phyloP scores from a whole-genome alignment of 2,797 vertebrate genomes.

The Sylvia borin region DNA sequence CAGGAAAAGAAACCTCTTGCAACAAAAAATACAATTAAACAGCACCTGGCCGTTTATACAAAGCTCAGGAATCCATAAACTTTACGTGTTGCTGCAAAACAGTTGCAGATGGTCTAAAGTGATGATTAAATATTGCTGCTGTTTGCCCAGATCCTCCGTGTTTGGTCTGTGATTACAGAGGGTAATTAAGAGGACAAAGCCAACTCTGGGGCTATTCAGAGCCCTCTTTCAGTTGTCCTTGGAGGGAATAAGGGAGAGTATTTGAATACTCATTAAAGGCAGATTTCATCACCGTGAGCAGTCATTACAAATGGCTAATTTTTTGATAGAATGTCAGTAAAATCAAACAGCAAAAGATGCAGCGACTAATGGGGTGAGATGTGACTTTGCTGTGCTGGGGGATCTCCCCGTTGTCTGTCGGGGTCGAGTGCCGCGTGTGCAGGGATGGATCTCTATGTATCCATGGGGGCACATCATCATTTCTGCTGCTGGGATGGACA shows the following conservation, averaged over 20 bases:
- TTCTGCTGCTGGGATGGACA: not conserved
- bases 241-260: not conserved
- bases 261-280: conserved; percentile 27
- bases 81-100: conserved; percentile 57
- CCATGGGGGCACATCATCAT: not conserved
- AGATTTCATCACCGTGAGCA: not conserved
- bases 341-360: not conserved
- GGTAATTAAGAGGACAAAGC: conserved; percentile 60
- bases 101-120: conserved; percentile 71
- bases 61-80: conserved; percentile 58
- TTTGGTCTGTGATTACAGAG: conserved; percentile 29
- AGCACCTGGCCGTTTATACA: conserved; percentile 63
- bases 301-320: not conserved
- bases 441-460: not conserved
- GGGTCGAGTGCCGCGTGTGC: not conserved
- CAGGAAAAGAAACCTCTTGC: conserved; percentile 2
- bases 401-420: not conserved
- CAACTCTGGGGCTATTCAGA: not conserved
- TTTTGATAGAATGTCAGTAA: not conserved
- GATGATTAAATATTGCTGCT: conserved; percentile 67
- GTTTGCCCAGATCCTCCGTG: conserved; percentile 24
- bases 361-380: not conserved
- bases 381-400: not conserved
- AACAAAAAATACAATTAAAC: conserved; percentile 31
- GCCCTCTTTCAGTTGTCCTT: conserved; percentile 2